Percentiles rank a stretch among this genome's conserved stretches.
Evolutionary conservation across 2,113 vertebrate genomes (phyloP).

Genomic region (Circaetus cinerascens): DNA sequence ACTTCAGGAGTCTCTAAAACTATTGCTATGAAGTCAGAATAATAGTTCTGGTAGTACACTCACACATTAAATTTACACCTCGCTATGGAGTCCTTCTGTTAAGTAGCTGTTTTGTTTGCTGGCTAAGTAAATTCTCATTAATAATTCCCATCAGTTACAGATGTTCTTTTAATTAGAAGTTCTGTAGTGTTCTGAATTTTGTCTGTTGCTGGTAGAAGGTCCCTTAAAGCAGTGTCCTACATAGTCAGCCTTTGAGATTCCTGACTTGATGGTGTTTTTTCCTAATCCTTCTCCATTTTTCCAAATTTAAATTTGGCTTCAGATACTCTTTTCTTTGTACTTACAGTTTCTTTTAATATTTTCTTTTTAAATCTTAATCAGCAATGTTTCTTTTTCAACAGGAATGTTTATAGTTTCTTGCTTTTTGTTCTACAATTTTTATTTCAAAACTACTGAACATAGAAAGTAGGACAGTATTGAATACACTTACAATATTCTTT

Average conservation of each 20-base stretch:
- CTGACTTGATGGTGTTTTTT: background rate
- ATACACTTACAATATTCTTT: background rate
- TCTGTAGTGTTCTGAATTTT: background rate
- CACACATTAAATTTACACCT: background rate
- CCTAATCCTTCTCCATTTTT: background rate
- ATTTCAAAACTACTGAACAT: background rate
- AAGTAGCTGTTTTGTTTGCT: background rate
- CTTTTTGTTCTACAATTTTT: background rate
- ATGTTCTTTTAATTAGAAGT: background rate
- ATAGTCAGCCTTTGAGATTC: background rate
- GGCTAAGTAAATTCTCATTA: background rate
- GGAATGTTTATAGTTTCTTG: background rate
- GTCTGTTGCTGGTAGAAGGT: background rate
- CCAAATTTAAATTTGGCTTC: background rate
- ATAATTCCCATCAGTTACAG: background rate
- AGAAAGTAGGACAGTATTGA: background rate
- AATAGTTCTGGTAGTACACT: background rate
- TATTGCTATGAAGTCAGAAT: background rate
- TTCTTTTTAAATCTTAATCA: background rate
- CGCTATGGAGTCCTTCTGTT: background rate
- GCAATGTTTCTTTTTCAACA: background rate
- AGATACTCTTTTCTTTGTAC: background rate
- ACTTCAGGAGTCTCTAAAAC: background rate
- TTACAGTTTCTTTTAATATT: background rate
- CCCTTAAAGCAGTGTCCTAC: background rate